Percentiles rank a stretch among this genome's conserved stretches.
phyloP scores from a whole-genome alignment of 2,113 vertebrate species.

The Plestiodon gilberti region DNA sequence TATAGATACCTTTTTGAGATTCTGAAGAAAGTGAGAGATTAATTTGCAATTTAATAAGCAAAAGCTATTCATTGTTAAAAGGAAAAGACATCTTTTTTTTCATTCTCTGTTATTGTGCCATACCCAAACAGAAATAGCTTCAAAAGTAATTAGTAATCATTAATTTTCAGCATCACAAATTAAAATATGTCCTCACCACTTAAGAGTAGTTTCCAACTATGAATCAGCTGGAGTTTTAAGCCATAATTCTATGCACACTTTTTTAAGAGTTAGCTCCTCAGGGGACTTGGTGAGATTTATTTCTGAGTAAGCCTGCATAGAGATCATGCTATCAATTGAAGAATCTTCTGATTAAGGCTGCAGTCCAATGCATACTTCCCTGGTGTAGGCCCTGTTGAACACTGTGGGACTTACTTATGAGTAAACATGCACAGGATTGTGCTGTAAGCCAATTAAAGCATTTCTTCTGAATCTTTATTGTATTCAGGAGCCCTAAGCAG shows the following conservation, averaged over 20 bases:
- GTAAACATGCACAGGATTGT: too few relatives aligned
- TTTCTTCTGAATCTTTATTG: background rate
- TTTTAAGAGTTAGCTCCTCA: too few relatives aligned
- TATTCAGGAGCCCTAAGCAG: background rate
- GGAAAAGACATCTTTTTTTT: background rate
- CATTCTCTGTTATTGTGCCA: background rate
- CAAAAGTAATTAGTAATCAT: background rate
- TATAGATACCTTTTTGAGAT: too few relatives aligned
- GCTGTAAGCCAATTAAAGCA: too few relatives aligned
- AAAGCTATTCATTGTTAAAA: background rate
- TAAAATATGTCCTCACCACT: too few relatives aligned
- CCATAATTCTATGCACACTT: too few relatives aligned
- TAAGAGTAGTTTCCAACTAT: background rate
- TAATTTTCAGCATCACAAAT: background rate
- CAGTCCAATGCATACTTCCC: too few relatives aligned
- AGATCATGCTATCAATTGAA: too few relatives aligned
- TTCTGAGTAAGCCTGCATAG: background rate
- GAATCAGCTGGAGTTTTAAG: background rate
- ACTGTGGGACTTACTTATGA: too few relatives aligned
- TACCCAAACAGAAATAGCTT: background rate
- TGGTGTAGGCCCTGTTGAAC: too few relatives aligned
- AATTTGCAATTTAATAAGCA: background rate
- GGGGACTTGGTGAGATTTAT: too few relatives aligned
- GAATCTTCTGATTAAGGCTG: background rate
- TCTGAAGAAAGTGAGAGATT: background rate